Evolutionary conservation across 2,888 invertebrate species (phyloP).

Genomic region (Sepiola atlantica): DNA sequence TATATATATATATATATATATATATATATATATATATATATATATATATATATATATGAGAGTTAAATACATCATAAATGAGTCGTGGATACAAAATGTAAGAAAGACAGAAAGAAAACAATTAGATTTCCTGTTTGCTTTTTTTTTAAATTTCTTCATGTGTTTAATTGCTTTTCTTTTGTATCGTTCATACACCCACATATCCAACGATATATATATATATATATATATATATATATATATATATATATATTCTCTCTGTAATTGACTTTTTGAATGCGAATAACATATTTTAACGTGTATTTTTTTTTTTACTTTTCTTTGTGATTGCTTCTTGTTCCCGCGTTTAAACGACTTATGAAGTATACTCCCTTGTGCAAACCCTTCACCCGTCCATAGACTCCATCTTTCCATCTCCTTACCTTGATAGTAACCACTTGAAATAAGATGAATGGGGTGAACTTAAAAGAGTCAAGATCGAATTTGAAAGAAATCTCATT

Average conservation of each 20-base stretch:
- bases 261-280: not conserved
- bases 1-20: too few species aligned
- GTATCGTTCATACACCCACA: too few species aligned
- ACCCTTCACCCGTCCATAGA: not conserved
- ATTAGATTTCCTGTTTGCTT: too few species aligned
- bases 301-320: not conserved
- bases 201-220: not conserved
- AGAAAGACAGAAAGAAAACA: too few species aligned
- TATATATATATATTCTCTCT: not conserved
- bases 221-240: not conserved
- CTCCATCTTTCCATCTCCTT: not conserved
- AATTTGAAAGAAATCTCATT: not conserved
- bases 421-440: not conserved
- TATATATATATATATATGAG: too few species aligned
- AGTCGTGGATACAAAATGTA: too few species aligned
- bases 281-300: not conserved
- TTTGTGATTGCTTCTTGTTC: not conserved
- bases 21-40: too few species aligned
- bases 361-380: not conserved
- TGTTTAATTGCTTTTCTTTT: too few species aligned
- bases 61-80: too few species aligned
- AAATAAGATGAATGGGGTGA: not conserved
- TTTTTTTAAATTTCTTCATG: too few species aligned
- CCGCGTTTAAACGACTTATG: not conserved
- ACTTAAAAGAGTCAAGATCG: not conserved